Evolutionary conservation across 53 echinoderm and acorn worm genomes (phyloP).

Genomic region (Zoroaster sp.): DNA sequence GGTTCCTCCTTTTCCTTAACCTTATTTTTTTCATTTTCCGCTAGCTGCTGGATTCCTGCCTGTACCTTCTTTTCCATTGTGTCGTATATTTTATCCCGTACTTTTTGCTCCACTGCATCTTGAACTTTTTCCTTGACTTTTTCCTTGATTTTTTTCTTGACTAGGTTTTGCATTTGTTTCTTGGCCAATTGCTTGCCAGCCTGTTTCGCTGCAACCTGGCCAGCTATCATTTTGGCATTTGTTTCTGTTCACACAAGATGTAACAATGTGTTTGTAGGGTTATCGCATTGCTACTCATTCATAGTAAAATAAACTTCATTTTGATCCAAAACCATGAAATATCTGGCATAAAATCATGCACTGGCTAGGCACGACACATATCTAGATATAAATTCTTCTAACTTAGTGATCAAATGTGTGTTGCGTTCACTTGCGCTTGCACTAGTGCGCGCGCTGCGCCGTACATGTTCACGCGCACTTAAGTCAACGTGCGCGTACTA

Average conservation of each 20-base stretch:
- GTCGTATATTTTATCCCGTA: slow-evolving; percentile 41
- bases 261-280: too few relatives aligned
- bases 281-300: too few relatives aligned
- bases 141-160: slow-evolving; percentile 9
- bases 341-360: too few relatives aligned
- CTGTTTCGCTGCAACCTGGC: background rate
- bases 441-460: too few relatives aligned
- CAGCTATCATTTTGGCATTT: slow-evolving; percentile 1
- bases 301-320: too few relatives aligned
- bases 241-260: background rate
- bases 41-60: background rate
- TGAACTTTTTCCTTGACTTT: slow-evolving; percentile 65
- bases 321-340: too few relatives aligned
- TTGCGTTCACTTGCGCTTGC: too few relatives aligned
- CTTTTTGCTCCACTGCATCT: slow-evolving; percentile 53
- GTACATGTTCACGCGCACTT: too few relatives aligned
- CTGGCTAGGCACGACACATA: too few relatives aligned
- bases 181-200: slow-evolving; percentile 52
- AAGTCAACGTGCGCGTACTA: too few relatives aligned
- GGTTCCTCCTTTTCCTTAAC: background rate
- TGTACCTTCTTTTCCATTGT: slow-evolving; percentile 25
- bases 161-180: slow-evolving; percentile 39
- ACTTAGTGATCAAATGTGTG: too few relatives aligned
- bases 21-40: background rate
- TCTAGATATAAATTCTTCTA: too few relatives aligned